Percentiles rank a stretch among this genome's conserved stretches.
These are phyloP conservation scores for Himalopsyche anomala DNA, from an alignment of 2,888 invertebrate genomes.

Conservation along the genomic window DNA sequence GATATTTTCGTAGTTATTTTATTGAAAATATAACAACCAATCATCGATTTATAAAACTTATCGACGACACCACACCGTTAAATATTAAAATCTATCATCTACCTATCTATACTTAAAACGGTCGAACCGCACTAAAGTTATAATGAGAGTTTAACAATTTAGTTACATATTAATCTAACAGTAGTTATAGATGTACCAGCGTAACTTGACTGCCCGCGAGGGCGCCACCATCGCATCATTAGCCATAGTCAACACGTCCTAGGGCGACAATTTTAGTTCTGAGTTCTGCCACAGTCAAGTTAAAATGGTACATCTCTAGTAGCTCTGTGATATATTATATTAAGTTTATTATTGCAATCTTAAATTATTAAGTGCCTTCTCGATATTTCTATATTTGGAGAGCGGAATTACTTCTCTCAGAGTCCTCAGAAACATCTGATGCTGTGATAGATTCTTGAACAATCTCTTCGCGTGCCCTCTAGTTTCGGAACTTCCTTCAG, in stretches of 20 bases:
- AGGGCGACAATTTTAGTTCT: no score
- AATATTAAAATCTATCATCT: constrained; percentile 31
- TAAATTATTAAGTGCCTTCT: constrained; percentile 85
- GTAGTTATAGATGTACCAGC: no score
- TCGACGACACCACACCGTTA: constrained; percentile 55
- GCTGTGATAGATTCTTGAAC: constrained; percentile 83
- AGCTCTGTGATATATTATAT: constrained; percentile 19
- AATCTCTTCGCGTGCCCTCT: constrained; percentile 88
- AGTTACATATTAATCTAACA: constrained; percentile 3
- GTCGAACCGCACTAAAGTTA: constrained; percentile 12
- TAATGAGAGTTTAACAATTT: constrained; percentile 1
- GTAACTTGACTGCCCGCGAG: no score
- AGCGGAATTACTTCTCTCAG: constrained; percentile 88
- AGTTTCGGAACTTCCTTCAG: constrained; percentile 91
- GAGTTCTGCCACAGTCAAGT: no score
- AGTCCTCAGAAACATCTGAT: constrained; percentile 85
- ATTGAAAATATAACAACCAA: constrained; percentile 62
- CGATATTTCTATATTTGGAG: constrained; percentile 87
- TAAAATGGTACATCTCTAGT: no score
- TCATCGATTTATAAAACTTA: constrained; percentile 60
- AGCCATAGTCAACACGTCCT: no score
- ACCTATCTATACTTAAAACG: constrained; percentile 37
- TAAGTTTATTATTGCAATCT: constrained; percentile 65
- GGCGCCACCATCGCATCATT: no score
- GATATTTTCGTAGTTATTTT: constrained; percentile 47